Base-by-base conservation (phyloP, 2,113 vertebrate genomes). In the Cryptomyrus ogoouensis region DNA sequence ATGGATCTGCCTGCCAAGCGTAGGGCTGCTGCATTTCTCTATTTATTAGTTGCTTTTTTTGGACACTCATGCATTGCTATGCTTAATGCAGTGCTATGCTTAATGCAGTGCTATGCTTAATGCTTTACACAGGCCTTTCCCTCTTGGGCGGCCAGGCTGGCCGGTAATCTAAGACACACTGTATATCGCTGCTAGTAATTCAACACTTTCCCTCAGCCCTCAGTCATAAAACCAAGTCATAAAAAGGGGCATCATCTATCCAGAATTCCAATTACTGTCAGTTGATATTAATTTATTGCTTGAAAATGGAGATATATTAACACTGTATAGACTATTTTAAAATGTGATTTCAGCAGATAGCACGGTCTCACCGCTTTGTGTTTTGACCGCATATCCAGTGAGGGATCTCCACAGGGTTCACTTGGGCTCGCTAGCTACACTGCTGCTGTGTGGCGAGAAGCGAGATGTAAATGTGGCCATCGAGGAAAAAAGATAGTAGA, bases 61-160 rank as follows among this genome's bases (percentile, higher is more conserved):
- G 77, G 46, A 56, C 19, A 24, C 66, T 15, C 58, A 24, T 19
- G 70, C 19, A 89, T 44, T 13, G 49, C 49, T 50, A 0, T 3
- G 49, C 49, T 50, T 13, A 50, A 7, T 49, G 9, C 46, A 46
- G 46, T 8, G 46, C 46, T 46, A 1, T 46, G 44, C 44, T 7
- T 47, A 47, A 46, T 46, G 46, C 7, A 46, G 46, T 9, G 46
- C 7, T 46, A 1, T 8, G 46, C 46, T 46, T 46, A 46, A 46
- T n/a, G 42, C 58, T 27, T 70, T 83, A 1, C 21, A 15, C 58
- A 89, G 46, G 77, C 88, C 42, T 74, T 86, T 88, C 83, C 56
- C 49, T 89, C 70, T 85, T 80, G 70, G 88, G 70, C 53, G 35
- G 35, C 39, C 13, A 39, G 77, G 52, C 53, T 74, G 90, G 88